phyloP scores from a whole-genome alignment of 2,113 vertebrate genomes.

The Zosterops pallidus region DNA sequence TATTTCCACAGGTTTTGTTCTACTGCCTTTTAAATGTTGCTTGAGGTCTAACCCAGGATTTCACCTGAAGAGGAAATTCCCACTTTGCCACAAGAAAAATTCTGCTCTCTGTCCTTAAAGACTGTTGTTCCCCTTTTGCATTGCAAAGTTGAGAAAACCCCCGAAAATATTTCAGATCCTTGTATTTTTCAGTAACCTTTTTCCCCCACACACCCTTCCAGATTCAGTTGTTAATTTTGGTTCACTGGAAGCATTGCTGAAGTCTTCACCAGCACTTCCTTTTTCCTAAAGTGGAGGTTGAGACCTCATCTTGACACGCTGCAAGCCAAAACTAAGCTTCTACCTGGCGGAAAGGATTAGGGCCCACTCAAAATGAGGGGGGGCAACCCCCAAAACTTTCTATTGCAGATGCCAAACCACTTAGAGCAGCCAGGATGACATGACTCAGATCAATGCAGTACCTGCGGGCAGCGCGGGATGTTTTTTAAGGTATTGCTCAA shows the following conservation, averaged over 20 bases:
- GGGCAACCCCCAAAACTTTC: background rate
- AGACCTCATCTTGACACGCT: background rate
- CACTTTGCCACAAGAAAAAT: slow-evolving; percentile 17
- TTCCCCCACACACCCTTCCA: background rate
- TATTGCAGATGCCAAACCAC: background rate
- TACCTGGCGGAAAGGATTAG: background rate
- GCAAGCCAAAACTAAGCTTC: background rate
- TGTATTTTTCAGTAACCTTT: background rate
- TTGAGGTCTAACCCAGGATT: background rate
- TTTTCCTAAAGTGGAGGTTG: background rate
- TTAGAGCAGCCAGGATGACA: background rate
- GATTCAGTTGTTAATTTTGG: background rate
- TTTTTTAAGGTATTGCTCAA: background rate
- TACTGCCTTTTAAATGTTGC: background rate
- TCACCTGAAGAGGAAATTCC: background rate
- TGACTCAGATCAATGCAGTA: background rate
- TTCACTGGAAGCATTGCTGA: background rate
- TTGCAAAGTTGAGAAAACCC: slow-evolving; percentile 28
- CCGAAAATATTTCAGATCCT: slow-evolving; percentile 31
- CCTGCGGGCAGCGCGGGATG: rapidly evolving
- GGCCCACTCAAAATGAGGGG: background rate
- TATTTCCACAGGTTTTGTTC: background rate
- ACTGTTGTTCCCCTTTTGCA: slow-evolving; percentile 42
- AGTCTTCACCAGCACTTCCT: background rate
- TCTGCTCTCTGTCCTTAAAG: background rate